Evolutionary conservation across 1,140 invertebrate species (phyloP), one percentile per base, ranked within the genome.

Genomic region (Hycleus cichorii): DNA sequence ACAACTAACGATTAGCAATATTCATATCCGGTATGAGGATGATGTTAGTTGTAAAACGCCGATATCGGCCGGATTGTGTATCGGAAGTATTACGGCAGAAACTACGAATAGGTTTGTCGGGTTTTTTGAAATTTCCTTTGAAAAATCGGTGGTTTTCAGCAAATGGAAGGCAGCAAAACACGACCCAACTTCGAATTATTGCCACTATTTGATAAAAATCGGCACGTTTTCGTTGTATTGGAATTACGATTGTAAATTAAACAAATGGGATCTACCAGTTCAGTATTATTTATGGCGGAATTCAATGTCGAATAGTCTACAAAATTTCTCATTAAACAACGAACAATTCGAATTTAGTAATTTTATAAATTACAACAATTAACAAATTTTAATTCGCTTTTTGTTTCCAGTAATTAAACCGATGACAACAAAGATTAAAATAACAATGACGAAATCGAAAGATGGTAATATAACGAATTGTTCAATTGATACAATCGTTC

Each of bases 1-100:
- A 43, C 88, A 91, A 76, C 82, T 93, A 32, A 88, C 83, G 57
- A 78, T 92, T 9, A 82, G 83, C 47, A 90, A 90, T 71, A 80
- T 93, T 49, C 90, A 93, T 72, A 80, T 93, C 47, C 79, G 90
- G 64, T 93, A 91, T 65, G 90, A 92, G 70, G 90, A 92, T 70
- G 75, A 85, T 58, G 82, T 81, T 47, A 84, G 83, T 49, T 81
- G 79, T 32, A 80, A 83, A 56, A 80, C 80, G 42, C 81, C 86
- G 6, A 77, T 90, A 67, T 83, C 88, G 1, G 87, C 83, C 72
- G 90, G 89, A 10, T 66, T 91, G n/a, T 90, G 88, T 73, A 75
- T 93, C 54, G 87, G 90, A 69, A 84, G 81, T 65, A 76, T 92
- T 50, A 87, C 86, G 9, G 82, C 90, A 48, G 84, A 90, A 69